Base-by-base conservation (phyloP, 2,113 vertebrate species). In the Ochotona princeps region DNA sequence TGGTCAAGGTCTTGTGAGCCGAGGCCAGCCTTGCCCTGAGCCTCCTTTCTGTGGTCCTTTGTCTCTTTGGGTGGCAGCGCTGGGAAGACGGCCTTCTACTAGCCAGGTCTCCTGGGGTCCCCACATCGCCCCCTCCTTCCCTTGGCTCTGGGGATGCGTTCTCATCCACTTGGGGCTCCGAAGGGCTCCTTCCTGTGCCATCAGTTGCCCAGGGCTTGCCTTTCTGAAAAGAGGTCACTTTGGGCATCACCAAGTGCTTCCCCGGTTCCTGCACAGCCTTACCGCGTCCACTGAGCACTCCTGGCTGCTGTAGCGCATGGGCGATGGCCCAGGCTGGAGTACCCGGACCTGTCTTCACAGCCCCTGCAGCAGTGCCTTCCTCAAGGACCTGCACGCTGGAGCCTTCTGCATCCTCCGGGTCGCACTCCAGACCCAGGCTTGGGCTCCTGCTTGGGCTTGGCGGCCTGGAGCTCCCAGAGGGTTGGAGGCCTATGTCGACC, bases 1-100 rank as follows among this genome's bases (percentile, higher is more conserved):
- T 98, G 26, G 98, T 98, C 10, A 99, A 97, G 3, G 99, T 98
- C 96, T 98, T 99, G 30, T 99, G 98, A 20, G 98, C 99, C 94
- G 98, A 98, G 83, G 98, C 98, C 28, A 99, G 91, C 54, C 97
- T 98, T 87, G 98, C 98, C 73, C 95, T 97, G 47, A 99, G 97
- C 76, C 98, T 98, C 85, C 98, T 98, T 57, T 99, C 98, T 0
- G 97, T 95, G 66, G 25, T 98, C 97, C 98, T 98, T 86, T 97
- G 98, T 90, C 97, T 97, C 94, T 98, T 98, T 73, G 93, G 92
- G 30, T 96, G 94, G 60, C 66, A 63, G 32, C n/a, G 93, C 89
- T 98, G 97, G 15, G 96, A 83, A 30, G 96, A 93, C 0, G 94
- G 94, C 82, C 93, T 97, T 91, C 84, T 96, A 60, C 86, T 47